phyloP scores from a whole-genome alignment of 2,113 vertebrate genomes.

The Fregata magnificens region DNA sequence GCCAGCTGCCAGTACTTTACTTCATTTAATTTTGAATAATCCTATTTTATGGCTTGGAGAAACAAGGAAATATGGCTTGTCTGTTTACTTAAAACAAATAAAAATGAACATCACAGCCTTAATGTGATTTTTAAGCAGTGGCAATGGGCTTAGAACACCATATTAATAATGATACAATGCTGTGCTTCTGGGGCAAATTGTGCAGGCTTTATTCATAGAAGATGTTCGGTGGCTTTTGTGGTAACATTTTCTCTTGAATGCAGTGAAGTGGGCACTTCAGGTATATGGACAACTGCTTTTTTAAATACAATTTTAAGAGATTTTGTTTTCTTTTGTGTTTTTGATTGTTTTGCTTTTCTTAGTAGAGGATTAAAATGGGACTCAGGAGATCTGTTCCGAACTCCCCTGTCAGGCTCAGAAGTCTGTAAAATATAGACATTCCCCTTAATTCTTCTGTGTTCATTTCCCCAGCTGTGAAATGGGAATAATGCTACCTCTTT shows the following conservation, averaged over 20 bases:
- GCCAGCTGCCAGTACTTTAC: background rate
- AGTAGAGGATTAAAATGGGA: background rate
- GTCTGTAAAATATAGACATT: background rate
- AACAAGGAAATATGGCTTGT: constrained; percentile 21
- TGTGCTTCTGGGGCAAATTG: background rate
- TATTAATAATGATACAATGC: background rate
- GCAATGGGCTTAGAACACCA: background rate
- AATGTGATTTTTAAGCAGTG: constrained; percentile 22
- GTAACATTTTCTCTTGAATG: background rate
- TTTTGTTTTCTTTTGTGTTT: background rate
- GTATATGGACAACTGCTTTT: background rate
- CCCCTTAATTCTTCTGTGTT: background rate
- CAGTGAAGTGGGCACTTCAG: background rate
- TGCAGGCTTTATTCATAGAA: background rate
- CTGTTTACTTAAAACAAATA: constrained; percentile 16
- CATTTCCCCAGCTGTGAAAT: background rate
- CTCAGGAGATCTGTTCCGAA: background rate
- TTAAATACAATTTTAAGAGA: background rate
- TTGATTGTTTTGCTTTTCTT: background rate
- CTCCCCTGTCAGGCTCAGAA: background rate
- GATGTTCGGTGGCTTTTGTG: background rate
- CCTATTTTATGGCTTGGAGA: background rate
- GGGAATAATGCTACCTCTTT: background rate
- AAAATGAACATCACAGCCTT: background rate
- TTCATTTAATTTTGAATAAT: constrained; percentile 38